Base-by-base conservation (phyloP, 2,888 invertebrate species). In the Halictus quadricinctus region DNA sequence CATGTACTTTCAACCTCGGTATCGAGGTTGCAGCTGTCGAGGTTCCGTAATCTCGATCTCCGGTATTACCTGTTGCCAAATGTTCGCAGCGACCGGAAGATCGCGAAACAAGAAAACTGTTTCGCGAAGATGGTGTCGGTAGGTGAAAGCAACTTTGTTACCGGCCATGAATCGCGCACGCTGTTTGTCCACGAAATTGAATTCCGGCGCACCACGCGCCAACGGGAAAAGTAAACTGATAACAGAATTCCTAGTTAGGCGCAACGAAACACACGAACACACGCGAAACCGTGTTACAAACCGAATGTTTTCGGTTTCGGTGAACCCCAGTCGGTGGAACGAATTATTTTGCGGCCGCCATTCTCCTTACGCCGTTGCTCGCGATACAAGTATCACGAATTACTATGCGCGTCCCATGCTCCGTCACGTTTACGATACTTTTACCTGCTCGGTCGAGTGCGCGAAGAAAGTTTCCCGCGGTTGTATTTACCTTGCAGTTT, bases 351-450 rank as follows among this genome's bases (percentile, higher is more conserved):
- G 54, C 72, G 81, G 66, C 66, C 66, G 46, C n/a, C 7, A 21
- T 48, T 83, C 77, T 66, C 50, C 76, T 73, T 75, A 70, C 70
- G 36, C 15, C 46, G 54, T 4, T n/a, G n/a, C n/a, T 58, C 64
- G 50, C 25, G 43, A 72, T 80, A n/a, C 46, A 69, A 75, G 66
- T 77, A 46, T 81, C 54, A 75, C 75, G 76, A 69, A 46, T 48
- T 70, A 80, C 74, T 72, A 80, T 58, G 75, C 74, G 36, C 74
- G 60, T 43, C 60, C 5, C 36, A n/a, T 80, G 78, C 78, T 80
- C 80, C 48, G 80, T 72, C 75, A 79, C 85, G 80, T 78, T 85
- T 80, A 78, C 80, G 48, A 64, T 76, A 80, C 72, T 80, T 72
- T 78, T 86, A 76, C 85, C 69, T 46, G 73, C 43, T 69, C 73